Evolutionary conservation across 2,888 invertebrate species (phyloP), one percentile per base, ranked within the genome.

Genomic region (Diplolepis rosae): DNA sequence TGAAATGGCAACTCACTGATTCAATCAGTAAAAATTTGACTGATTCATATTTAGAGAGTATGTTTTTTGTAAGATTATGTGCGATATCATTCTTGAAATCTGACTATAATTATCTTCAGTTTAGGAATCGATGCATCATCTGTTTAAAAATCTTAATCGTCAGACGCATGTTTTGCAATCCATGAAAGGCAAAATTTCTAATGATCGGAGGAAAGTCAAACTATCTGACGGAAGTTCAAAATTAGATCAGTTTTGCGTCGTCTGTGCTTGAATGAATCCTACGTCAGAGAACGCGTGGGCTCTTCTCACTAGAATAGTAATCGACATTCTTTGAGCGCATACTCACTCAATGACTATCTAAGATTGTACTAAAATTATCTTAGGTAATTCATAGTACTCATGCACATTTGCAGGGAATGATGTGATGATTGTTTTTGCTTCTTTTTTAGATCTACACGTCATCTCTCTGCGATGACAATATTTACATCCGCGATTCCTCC

Each of bases 221-320:
- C n/a, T 66, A 61, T 74, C 76, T 79, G 72, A 76, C 82, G 83
- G 83, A 83, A 82, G 79, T 82, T 74, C 80, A 42, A 65, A 83
- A 80, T 83, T 83, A 83, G 80, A 81, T 76, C 76, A 71, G 79
- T 77, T 78, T 78, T 75, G 73, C 74, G 79, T 79, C 79, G 76
- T 75, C 76, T 73, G 65, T 76, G 73, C 75, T 75, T 81, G 81
- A 81, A 83, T 83, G 82, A 82, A 81, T 69, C 71, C 68, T 78
- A 81, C 82, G 82, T 81, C 82, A 81, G 71, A 56, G 74, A 18
- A 45, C 1, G 54, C 70, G 52, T 54, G 66, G 48, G 66, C 13
- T 27, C 50, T 11, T 2, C 68, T 69, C 76, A 77, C 77, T 74
- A 76, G 74, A 76, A 74, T 78, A 75, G 77, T 73, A 75, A 76